A percentile compares a stretch with the other conserved stretches of the same genome.
phyloP scores from a whole-genome alignment of 2,113 vertebrate species.

The Cynoglossus semilaevis region DNA sequence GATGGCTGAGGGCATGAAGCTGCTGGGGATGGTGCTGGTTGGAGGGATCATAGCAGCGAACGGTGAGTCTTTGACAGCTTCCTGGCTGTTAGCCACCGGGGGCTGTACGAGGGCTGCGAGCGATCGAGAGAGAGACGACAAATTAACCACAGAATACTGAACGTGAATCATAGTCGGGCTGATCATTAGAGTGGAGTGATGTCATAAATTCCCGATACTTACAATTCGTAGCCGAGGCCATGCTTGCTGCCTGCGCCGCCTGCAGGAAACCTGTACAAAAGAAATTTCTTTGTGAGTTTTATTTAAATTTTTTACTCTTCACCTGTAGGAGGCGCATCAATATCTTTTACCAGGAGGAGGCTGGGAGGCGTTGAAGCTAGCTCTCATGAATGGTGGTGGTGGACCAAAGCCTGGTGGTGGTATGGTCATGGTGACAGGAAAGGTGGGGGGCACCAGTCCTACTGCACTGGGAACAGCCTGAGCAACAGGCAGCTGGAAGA shows the following conservation, averaged over 20 bases:
- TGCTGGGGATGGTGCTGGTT: slow-evolving; percentile 80
- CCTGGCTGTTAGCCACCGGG: slow-evolving; percentile 82
- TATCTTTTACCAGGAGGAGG: slow-evolving; percentile 88
- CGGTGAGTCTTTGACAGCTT: slow-evolving; percentile 85
- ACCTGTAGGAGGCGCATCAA: not conserved
- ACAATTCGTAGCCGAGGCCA: slow-evolving; percentile 81
- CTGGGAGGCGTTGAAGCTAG: slow-evolving; percentile 91
- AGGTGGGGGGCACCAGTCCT: slow-evolving; percentile 89
- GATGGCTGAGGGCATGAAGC: slow-evolving; percentile 84
- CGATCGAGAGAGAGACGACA: not conserved
- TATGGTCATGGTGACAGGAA: slow-evolving; percentile 92
- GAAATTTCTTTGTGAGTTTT: not conserved
- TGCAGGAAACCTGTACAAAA: slow-evolving; percentile 85
- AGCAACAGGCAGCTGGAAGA: slow-evolving; percentile 86
- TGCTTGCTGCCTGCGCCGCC: slow-evolving; percentile 82
- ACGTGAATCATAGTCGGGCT: not conserved
- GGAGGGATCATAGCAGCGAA: slow-evolving; percentile 86
- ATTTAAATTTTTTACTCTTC: not conserved
- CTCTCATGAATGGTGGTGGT: slow-evolving; percentile 89
- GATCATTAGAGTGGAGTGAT: not conserved
- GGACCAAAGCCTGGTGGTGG: slow-evolving; percentile 95
- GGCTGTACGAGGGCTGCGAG: slow-evolving; percentile 79
- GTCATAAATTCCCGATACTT: slow-evolving; percentile 58
- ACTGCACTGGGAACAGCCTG: slow-evolving; percentile 88
- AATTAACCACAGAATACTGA: not conserved